Evolutionary conservation across 1,140 invertebrate genomes (phyloP), one percentile per base, ranked within the genome.

Genomic region (Apis mellifera): DNA sequence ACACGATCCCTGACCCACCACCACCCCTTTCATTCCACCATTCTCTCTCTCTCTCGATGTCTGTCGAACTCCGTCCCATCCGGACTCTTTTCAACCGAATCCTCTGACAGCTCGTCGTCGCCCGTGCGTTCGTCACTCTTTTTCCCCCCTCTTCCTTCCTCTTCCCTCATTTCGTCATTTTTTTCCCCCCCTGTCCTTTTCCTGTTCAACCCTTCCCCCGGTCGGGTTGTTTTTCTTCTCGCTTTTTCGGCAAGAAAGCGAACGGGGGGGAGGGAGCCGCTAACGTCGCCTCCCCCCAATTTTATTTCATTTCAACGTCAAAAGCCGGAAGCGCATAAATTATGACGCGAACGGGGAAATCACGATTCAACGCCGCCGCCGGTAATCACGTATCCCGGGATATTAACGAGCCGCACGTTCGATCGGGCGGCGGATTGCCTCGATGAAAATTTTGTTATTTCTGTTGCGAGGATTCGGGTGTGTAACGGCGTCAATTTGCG

Each of bases 301-400:
- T 62, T 73, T 78, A 60, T 84, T 87, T 84, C 71, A 81, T 79
- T 78, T 78, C 78, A 55, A 74, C 88, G 69, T 70, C 62, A 65
- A 73, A 82, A 78, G 68, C 87, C 77, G 84, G 83, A 84, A 79
- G 59, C 76, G 84, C 83, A 87, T 89, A 85, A 86, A 89, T 89
- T 89, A 86, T 82, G 72, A 83, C 59, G 70, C 65, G 78, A 73
- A 55, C 65, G 62, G 62, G 32, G 73, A 84, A 87, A 87, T 87
- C 74, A 65, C 82, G 86, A 87, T 75, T 66, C 69, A 73, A 54
- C 82, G 62, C 55, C n/a, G 65, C 48, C 70, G 17, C 32, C 62
- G 48, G 57, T 77, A 87, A 81, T 87, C 86, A 78, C 77, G 82
- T 73, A 83, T 80, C 69, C 55, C 42, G 81, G 23, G 50, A 62